Evolutionary conservation across 1,140 invertebrate genomes (phyloP).

Genomic region (Apis florea): DNA sequence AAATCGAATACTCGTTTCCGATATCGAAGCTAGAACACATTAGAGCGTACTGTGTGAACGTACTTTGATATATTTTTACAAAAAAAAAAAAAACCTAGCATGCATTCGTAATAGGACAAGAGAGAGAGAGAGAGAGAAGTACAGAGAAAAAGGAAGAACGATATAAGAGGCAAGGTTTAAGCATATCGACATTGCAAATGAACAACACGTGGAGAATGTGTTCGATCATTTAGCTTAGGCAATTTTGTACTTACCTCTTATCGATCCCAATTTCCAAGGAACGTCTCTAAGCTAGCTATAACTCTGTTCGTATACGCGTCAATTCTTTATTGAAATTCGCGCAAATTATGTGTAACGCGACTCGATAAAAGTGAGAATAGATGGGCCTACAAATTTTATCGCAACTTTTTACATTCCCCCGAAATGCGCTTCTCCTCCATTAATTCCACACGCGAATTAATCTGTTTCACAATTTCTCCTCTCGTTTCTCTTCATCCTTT

Average conservation of each 20-base stretch:
- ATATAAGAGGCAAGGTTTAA: constrained; percentile 8
- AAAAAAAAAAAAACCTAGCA: constrained; percentile 27
- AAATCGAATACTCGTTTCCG: constrained; percentile 23
- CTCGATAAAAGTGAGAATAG: constrained; percentile 64
- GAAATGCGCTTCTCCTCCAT: not conserved
- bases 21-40: constrained; percentile 25
- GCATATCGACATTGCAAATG: not conserved
- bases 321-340: constrained; percentile 29
- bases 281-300: constrained; percentile 51
- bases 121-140: constrained; percentile 19
- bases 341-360: constrained; percentile 49
- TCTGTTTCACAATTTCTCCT: not conserved
- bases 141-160: constrained; percentile 5
- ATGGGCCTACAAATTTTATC: constrained; percentile 63
- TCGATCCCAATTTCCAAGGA: constrained; percentile 46
- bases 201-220: not conserved
- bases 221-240: constrained; percentile 65
- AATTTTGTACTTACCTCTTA: constrained; percentile 76
- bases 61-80: constrained; percentile 57
- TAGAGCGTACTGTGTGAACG: constrained; percentile 3
- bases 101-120: constrained; percentile 22
- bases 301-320: constrained; percentile 44
- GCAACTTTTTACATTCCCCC: not conserved
- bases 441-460: not conserved
- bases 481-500: not conserved